Evolutionary conservation across 2,113 vertebrate genomes (phyloP).

Genomic region (Tragelaphus buxtoni): DNA sequence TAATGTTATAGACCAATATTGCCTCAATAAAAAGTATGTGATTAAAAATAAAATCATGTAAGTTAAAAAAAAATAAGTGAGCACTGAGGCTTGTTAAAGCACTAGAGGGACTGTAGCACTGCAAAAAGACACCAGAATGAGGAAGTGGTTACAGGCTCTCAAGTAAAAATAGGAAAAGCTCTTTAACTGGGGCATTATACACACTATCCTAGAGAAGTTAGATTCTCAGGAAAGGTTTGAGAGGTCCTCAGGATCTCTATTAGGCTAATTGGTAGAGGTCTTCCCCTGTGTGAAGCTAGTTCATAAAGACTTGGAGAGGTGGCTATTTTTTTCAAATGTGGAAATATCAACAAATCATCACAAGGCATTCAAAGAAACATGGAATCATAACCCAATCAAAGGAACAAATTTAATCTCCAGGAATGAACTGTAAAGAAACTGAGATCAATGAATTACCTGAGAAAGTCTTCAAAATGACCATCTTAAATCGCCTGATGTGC

Average conservation of each 20-base stretch:
- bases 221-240: not conserved
- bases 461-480: not conserved
- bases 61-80: not conserved
- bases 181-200: not conserved
- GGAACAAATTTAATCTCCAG: not conserved
- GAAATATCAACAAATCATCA: not conserved
- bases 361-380: not conserved
- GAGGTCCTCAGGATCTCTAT: not conserved
- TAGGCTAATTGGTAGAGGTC: not conserved
- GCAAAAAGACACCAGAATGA: not conserved
- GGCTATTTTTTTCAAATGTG: not conserved
- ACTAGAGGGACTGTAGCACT: not conserved
- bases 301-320: not conserved
- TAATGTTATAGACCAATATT: not conserved
- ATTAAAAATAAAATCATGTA: not conserved
- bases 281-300: not conserved
- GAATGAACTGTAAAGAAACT: not conserved
- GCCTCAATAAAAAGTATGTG: not conserved
- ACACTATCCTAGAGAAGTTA: not conserved
- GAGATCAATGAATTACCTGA: not conserved
- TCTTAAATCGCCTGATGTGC: not conserved
- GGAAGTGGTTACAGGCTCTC: not conserved
- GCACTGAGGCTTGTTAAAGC: not conserved
- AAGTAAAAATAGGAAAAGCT: not conserved
- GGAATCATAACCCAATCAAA: not conserved